Percentiles rank a stretch among this genome's conserved stretches.
Evolutionary conservation across 2,113 vertebrate genomes (phyloP).

Genomic region (Probosciger aterrimus): DNA sequence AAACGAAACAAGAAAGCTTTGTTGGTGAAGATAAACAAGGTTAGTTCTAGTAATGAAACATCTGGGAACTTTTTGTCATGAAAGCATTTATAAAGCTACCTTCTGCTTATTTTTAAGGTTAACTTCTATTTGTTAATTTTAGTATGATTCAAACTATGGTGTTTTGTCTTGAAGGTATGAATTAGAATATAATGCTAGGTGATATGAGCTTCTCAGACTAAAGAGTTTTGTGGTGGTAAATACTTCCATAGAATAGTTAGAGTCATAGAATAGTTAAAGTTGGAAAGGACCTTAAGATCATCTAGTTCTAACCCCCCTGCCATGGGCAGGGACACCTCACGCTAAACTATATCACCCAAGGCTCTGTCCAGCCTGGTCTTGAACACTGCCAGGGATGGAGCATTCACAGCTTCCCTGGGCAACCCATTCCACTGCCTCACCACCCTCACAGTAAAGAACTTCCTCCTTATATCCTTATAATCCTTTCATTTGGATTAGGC

Average conservation of each 20-base stretch:
- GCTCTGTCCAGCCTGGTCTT: too few species aligned
- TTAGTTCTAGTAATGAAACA: constrained; percentile 63
- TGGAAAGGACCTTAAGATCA: too few species aligned
- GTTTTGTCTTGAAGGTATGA: neutral
- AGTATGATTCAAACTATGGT: neutral
- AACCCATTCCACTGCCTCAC: too few species aligned
- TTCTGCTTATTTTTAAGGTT: neutral
- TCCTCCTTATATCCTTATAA: too few species aligned
- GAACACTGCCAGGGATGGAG: too few species aligned
- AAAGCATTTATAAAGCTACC: neutral
- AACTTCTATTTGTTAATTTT: neutral
- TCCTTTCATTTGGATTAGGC: neutral
- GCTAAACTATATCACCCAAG: too few species aligned
- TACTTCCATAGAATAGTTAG: neutral
- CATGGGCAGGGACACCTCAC: too few species aligned
- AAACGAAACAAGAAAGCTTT: constrained; percentile 62
- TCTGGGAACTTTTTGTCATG: neutral
- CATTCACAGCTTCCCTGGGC: too few species aligned
- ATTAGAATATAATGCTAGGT: neutral
- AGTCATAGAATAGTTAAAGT: too few species aligned
- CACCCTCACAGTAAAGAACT: too few species aligned
- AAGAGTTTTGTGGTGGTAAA: neutral
- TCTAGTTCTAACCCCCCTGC: too few species aligned
- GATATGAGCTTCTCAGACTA: neutral
- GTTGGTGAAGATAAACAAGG: constrained; percentile 81